Percentiles rank a stretch among this genome's conserved stretches.
Conservation (phyloP, 2,888 invertebrate species). For the Cryptus viduatorius region DNA sequence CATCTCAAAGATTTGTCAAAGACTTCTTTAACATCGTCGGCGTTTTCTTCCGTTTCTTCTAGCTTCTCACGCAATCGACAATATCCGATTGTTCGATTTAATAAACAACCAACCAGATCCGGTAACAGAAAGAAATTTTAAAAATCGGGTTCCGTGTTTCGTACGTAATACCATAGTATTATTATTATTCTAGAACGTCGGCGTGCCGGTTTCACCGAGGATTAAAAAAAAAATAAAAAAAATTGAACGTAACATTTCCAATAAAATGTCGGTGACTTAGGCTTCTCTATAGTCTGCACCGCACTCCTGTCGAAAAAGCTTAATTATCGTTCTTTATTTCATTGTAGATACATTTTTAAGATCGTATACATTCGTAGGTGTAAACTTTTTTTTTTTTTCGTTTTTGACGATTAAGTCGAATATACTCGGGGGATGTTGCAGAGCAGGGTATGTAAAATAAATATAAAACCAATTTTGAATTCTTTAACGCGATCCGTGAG, state of each 20-base stretch:
- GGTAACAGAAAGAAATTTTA: neutral
- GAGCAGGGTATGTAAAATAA: neutral
- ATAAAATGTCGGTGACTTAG: neutral
- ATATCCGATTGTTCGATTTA: conserved; percentile 16
- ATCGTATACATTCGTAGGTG: neutral
- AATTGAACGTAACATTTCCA: conserved; percentile 12
- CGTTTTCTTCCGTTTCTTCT: conserved; percentile 29
- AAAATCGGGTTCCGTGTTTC: conserved; percentile 32
- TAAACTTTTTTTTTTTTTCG: neutral
- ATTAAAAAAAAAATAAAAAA: conserved; percentile 7
- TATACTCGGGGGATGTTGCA: neutral
- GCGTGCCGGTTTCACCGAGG: conserved; percentile 7
- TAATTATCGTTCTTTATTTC: neutral
- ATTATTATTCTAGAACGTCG: conserved; percentile 41
- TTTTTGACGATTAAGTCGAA: neutral
- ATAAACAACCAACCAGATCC: neutral
- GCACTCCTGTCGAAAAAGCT: conserved; percentile 12
- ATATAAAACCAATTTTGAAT: neutral
- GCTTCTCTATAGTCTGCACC: conserved; percentile 4
- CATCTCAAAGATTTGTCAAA: neutral
- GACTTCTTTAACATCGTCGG: conserved; percentile 14
- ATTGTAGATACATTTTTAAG: neutral
- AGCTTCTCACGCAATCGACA: neutral
- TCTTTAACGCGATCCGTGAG: neutral
- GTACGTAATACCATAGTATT: conserved; percentile 60